A percentile compares a stretch with the other conserved stretches of the same genome.
phyloP scores from a whole-genome alignment of 2,888 invertebrate species.

The Margaritifera margaritifera region DNA sequence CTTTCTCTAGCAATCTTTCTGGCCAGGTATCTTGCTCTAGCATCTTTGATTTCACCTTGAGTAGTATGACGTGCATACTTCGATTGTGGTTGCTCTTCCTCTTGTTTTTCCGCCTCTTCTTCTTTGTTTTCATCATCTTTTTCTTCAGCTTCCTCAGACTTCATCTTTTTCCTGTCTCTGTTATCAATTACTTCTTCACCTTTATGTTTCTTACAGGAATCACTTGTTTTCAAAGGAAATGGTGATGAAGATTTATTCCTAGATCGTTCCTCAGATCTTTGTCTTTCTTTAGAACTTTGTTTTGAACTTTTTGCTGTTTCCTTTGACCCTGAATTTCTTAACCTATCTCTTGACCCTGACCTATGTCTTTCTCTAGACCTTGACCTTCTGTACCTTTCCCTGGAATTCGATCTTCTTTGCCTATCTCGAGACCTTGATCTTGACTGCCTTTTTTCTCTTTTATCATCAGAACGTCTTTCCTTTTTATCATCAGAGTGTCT shows the following conservation, averaged over 20 bases:
- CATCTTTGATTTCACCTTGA: constrained; percentile 43
- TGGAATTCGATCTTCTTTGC: constrained; percentile 8
- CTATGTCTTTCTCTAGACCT: constrained; percentile 8
- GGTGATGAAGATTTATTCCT: no score
- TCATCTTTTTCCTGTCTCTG: constrained; percentile 8
- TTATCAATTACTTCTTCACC: not conserved
- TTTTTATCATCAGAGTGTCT: constrained; percentile 3
- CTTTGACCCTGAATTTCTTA: not conserved
- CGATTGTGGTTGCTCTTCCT: constrained; percentile 6
- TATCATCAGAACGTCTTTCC: constrained; percentile 2
- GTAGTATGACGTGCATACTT: constrained; percentile 55
- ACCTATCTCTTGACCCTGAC: constrained; percentile 11
- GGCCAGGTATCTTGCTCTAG: constrained; percentile 53
- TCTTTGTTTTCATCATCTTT: constrained; percentile 4
- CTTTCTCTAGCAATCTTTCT: constrained; percentile 44
- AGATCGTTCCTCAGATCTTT: not conserved
- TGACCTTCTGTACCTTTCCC: constrained; percentile 1
- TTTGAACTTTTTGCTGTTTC: not conserved
- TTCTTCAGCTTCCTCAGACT: constrained; percentile 13
- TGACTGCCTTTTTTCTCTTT: constrained; percentile 2
- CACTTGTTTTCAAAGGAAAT: no score
- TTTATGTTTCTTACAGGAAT: not conserved
- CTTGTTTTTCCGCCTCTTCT: constrained; percentile 7
- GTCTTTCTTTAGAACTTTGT: constrained; percentile 2
- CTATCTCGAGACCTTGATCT: constrained; percentile 45